phyloP scores from a whole-genome alignment of 2,113 vertebrate genomes.

The Terrapene triunguis region DNA sequence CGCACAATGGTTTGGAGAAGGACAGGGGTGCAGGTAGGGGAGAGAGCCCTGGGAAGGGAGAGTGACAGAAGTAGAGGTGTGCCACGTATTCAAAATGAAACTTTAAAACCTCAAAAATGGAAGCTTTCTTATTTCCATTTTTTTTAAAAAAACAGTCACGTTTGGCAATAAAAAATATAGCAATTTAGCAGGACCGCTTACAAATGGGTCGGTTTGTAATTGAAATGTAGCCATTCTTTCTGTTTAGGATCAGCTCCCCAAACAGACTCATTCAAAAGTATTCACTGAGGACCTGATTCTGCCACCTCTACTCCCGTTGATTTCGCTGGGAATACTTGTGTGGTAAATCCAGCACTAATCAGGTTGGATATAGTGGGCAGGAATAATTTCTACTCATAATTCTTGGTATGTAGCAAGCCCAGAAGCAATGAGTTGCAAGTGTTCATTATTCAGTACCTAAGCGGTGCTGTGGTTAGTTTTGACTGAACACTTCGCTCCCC shows the following conservation, averaged over 20 bases:
- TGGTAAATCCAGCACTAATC: neutral
- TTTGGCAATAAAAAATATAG: neutral
- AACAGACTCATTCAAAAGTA: neutral
- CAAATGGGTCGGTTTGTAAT: neutral
- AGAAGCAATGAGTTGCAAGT: neutral
- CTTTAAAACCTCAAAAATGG: neutral
- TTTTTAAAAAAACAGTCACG: neutral
- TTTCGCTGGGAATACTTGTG: neutral
- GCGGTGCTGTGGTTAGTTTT: neutral
- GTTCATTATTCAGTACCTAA: neutral
- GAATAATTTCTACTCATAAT: neutral
- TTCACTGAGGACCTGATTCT: neutral
- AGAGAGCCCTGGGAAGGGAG: neutral
- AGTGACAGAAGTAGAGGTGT: neutral
- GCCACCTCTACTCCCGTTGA: neutral
- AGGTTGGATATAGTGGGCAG: neutral
- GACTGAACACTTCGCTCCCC: neutral
- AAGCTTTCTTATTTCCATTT: neutral
- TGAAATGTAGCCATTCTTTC: neutral
- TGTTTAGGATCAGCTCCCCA: neutral
- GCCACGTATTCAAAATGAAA: neutral
- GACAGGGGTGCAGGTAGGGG: neutral
- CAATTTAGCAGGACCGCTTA: neutral
- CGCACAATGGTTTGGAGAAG: neutral
- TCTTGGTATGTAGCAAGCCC: neutral